Evolutionary conservation across 2,797 vertebrate genomes (phyloP), one percentile per base, ranked within the genome.

Genomic region (Threskiornis aethiopicus): DNA sequence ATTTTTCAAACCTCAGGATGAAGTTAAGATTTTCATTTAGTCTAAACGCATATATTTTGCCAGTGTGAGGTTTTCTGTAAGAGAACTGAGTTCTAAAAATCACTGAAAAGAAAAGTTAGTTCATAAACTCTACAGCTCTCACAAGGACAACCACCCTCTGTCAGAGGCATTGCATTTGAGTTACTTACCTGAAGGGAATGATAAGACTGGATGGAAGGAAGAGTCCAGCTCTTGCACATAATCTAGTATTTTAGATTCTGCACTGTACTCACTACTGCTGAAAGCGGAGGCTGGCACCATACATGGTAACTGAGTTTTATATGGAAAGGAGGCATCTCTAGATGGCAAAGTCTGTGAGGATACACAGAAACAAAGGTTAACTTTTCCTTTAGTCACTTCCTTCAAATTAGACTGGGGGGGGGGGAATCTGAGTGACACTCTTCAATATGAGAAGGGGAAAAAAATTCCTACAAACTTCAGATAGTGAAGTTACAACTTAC

Each of bases 151-250:
- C 7, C 33, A 58, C n/a, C 16, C 37, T 80, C 46, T 55, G 33
- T 42, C 54, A 73, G 26, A 59, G 44, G 39, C 69, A 66, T 4
- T 31, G 29, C 10, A 37, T 59, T 37, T 59, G 57, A 37, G 15
- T 37, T 61, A 47, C 96, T 95, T 98, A 99, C 99, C 99, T 97
- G 98, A 98, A 66, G 98, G 98, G 81, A 98, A 95, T 72, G 98
- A 98, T 20, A 98, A 77, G 51, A 98, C 97, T 12, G 98, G 95
- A 85, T 98, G 98, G 87, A 98, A 96, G 92, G 97, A 98, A 44
- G 98, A 94, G 75, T 98, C 98, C 92, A 98, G 57, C 87, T 98
- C 95, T 90, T 97, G 97, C 54, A 98, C 96, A 16, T 97, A 97
- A 90, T 98, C 97, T 46, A 97, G 64, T 49, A 97, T 84, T 59